Conservation (phyloP, 2,113 vertebrate genomes). For the Epinephelus fuscoguttatus region DNA sequence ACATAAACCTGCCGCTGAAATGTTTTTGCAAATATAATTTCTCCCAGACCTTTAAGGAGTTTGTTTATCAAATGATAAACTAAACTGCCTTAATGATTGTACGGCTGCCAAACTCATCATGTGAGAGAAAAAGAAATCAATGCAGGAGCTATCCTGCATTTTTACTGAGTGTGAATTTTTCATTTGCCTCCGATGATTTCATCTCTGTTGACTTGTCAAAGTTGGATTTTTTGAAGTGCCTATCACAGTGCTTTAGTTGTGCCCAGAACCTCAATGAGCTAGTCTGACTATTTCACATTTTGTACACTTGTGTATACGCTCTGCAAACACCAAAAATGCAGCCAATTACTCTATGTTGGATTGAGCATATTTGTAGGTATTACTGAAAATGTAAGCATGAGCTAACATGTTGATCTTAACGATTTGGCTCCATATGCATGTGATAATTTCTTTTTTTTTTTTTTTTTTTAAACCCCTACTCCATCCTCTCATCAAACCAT, state of each 20-base stretch:
- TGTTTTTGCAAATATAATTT: constrained; percentile 46
- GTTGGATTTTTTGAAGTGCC: constrained; percentile 74
- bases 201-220: constrained; percentile 72
- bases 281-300: constrained; percentile 41
- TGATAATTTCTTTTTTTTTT: constrained; percentile 30
- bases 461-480: constrained; percentile 27
- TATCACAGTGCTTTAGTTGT: constrained; percentile 63
- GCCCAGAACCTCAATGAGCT: constrained; percentile 45
- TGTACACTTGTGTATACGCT: constrained; percentile 7
- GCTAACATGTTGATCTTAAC: constrained; percentile 17
- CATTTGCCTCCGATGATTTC: constrained; percentile 70
- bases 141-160: constrained; percentile 66
- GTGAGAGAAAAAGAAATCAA: constrained; percentile 52
- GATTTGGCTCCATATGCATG: constrained; percentile 66
- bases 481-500: constrained; percentile 43
- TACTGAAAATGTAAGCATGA: constrained; percentile 36
- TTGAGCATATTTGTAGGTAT: neutral
- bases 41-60: constrained; percentile 58
- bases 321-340: constrained; percentile 13
- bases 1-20: constrained; percentile 37
- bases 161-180: constrained; percentile 73
- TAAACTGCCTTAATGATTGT: constrained; percentile 71
- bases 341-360: neutral
- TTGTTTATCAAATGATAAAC: constrained; percentile 67
- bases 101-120: constrained; percentile 57